Evolutionary conservation across 2,888 invertebrate species (phyloP), one percentile per base, ranked within the genome.

Genomic region (Aquatica leii): DNA sequence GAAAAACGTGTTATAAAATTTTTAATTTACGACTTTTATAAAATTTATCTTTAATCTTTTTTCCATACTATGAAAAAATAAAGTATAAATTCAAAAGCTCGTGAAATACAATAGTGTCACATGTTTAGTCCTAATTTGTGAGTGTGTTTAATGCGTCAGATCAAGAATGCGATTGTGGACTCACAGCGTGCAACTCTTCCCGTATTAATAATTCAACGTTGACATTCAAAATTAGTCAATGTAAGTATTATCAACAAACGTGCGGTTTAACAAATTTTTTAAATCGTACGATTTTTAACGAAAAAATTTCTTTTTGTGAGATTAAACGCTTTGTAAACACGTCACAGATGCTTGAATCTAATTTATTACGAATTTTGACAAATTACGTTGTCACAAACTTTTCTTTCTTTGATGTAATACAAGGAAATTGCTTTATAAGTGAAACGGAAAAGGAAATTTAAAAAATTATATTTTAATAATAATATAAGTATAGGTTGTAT

Each of bases 111-210:
- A 73, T 71, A 71, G 73, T 69, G 72, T 75, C 77, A 76, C 76
- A 77, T 77, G 78, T 78, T 78, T 76, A 74, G 71, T 74, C 75
- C 76, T 75, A 77, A 78, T 76, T 78, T 78, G 77, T 78, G 77
- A 75, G 77, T 77, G 77, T 77, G 78, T 77, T 76, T 74, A 72
- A 71, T 74, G 70, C 71, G 70, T 71, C 73, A 77, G 78, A 78
- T 78, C 75, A 71, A 69, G 74, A 72, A 73, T 72, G 73, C 72
- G 78, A 78, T 78, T 78, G 74, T 72, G 70, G 70, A 69, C 72
- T 74, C 70, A 68, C 71, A 73, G 71, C 67, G 72, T 67, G 71
- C 74, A 62, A 69, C 67, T 69, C 70, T 71, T 74, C 68, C 68
- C 68, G 70, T 71, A 66, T 71, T 71, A 76, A 77, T 77, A 78